Conservation (phyloP, 2,888 invertebrate genomes). For the Torymus texanus region DNA sequence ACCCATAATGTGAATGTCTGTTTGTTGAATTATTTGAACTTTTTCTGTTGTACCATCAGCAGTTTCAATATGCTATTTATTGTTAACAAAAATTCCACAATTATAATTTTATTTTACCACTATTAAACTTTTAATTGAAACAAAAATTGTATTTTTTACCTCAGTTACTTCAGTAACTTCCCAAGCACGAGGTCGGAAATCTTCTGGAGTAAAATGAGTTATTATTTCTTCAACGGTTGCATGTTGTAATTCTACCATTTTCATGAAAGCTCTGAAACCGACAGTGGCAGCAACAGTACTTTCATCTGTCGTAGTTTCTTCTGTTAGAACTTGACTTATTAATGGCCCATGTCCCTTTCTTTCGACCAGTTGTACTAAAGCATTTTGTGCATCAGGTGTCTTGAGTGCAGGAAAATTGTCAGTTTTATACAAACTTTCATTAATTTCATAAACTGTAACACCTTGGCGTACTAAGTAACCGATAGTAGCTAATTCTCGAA, state of each 20-base stretch:
- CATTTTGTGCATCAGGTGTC: conserved; percentile 89
- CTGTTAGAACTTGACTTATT: conserved; percentile 87
- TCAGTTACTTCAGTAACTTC: conserved; percentile 83
- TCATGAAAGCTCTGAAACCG: conserved; percentile 90
- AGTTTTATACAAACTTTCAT: conserved; percentile 84
- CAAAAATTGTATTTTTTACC: conserved; percentile 72
- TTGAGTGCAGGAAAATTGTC: conserved; percentile 87
- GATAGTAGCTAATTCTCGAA: conserved; percentile 89
- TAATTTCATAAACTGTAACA: conserved; percentile 85
- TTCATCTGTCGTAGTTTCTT: conserved; percentile 87
- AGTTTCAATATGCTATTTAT: conserved; percentile 68
- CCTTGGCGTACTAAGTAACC: conserved; percentile 87
- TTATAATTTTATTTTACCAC: not conserved
- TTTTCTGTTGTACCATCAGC: conserved; percentile 74
- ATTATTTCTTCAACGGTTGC: conserved; percentile 90
- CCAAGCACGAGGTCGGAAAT: conserved; percentile 89
- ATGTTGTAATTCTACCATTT: conserved; percentile 88
- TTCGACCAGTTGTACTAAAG: conserved; percentile 89
- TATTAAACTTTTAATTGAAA: not conserved
- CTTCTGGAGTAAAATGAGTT: conserved; percentile 87
- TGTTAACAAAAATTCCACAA: not conserved
- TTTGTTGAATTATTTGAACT: conserved; percentile 74
- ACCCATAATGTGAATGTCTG: conserved; percentile 76
- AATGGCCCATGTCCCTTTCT: conserved; percentile 88
- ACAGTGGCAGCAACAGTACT: conserved; percentile 86